Conservation (phyloP, 2,888 invertebrate species). For the Tenodera sinensis region DNA sequence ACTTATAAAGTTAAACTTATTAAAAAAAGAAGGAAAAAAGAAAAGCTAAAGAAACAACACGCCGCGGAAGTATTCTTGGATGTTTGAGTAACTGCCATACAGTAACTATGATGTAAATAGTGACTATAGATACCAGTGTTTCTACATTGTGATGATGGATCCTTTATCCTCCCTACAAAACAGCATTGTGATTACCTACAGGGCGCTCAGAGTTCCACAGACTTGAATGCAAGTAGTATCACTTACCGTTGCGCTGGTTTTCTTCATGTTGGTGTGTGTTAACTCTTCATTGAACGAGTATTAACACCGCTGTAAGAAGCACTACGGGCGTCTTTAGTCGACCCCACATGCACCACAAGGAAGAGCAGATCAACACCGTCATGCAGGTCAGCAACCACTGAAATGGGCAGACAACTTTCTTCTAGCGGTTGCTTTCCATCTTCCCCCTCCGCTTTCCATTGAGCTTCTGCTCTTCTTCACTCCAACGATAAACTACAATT, state of each 20-base stretch:
- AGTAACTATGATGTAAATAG: too few relatives aligned
- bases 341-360: neutral
- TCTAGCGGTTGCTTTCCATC: conserved; percentile 2
- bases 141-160: too few relatives aligned
- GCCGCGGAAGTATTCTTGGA: too few relatives aligned
- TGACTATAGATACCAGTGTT: too few relatives aligned
- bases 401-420: conserved; percentile 23
- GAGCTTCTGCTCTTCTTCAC: neutral
- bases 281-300: neutral
- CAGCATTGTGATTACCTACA: too few relatives aligned
- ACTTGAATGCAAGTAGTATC: too few relatives aligned
- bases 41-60: too few relatives aligned
- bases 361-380: neutral
- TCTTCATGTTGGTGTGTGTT: neutral
- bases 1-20: too few relatives aligned
- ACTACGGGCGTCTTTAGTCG: neutral
- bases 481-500: neutral
- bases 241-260: neutral
- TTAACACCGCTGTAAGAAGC: neutral
- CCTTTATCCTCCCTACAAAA: too few relatives aligned
- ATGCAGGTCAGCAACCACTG: conserved; percentile 13
- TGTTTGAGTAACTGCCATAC: too few relatives aligned
- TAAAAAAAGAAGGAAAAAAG: too few relatives aligned
- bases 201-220: too few relatives aligned
- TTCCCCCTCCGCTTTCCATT: neutral